These are phyloP conservation scores for Dendronephthya gigantea DNA, from an alignment of 64 coral and sea anemone genomes.

Conservation along the genomic window DNA sequence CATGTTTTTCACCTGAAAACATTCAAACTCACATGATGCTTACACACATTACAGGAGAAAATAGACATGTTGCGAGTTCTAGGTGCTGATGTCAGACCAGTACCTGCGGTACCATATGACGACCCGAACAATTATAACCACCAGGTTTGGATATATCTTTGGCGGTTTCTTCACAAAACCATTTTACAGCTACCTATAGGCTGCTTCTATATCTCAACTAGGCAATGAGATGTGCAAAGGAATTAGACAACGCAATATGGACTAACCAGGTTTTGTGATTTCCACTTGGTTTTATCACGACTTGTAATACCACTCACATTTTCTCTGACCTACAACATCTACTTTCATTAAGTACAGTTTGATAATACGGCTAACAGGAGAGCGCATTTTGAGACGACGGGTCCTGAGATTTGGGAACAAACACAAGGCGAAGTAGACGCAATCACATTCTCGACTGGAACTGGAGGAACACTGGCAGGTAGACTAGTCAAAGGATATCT, in stretches of 20 bases:
- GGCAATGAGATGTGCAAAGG: slow-evolving; percentile 71
- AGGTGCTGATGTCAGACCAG: slow-evolving; percentile 72
- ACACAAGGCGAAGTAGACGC: slow-evolving; percentile 78
- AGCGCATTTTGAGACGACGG: slow-evolving; percentile 94
- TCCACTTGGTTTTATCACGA: too few species aligned
- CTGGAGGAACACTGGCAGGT: slow-evolving; percentile 88
- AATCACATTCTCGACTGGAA: slow-evolving; percentile 73
- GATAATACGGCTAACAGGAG: slow-evolving; percentile 84
- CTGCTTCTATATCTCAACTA: slow-evolving; percentile 19
- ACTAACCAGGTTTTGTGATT: slow-evolving; percentile 99
- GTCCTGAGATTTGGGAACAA: slow-evolving; percentile 95
- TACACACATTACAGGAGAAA: slow-evolving; percentile 52
- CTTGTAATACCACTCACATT: not conserved
- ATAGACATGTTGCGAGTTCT: slow-evolving; percentile 68
- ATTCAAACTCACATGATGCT: too few species aligned
- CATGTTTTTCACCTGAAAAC: too few species aligned
- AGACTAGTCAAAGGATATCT: not conserved
- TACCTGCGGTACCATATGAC: slow-evolving; percentile 89
- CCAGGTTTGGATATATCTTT: slow-evolving; percentile 31
- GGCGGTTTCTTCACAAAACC: not conserved
- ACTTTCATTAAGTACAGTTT: slow-evolving; percentile 35
- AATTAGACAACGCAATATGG: slow-evolving; percentile 84
- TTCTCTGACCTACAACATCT: not conserved
- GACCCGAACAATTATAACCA: slow-evolving; percentile 87
- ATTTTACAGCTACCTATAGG: too few species aligned